Evolutionary conservation across 1,140 invertebrate genomes (phyloP).

Genomic region (Oppia nitens): DNA sequence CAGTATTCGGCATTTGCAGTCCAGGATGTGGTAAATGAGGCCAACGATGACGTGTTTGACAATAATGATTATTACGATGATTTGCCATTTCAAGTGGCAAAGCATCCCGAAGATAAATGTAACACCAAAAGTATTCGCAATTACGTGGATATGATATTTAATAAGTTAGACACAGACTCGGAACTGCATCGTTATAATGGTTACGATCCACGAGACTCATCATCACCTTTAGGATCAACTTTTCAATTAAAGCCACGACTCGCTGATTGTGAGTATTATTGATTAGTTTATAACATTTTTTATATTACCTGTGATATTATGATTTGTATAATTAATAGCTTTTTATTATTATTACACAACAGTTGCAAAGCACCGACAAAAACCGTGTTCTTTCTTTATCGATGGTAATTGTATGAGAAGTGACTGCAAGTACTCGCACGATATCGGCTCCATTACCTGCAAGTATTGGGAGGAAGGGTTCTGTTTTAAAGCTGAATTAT

Average conservation of each 20-base stretch:
- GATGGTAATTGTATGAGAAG: conserved; percentile 32
- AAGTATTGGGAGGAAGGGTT: conserved; percentile 33
- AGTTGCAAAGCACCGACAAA: conserved; percentile 20
- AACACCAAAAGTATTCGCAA: neutral
- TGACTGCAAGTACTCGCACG: conserved; percentile 38
- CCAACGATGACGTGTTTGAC: too few relatives aligned
- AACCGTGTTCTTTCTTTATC: conserved; percentile 35
- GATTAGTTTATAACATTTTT: neutral
- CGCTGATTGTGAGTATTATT: too few relatives aligned
- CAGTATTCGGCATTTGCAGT: too few relatives aligned
- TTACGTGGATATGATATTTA: neutral
- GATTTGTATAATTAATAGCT: neutral
- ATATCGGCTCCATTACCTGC: conserved; percentile 35
- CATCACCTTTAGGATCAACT: too few relatives aligned
- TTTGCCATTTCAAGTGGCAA: neutral
- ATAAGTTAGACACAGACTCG: too few relatives aligned
- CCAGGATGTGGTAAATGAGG: too few relatives aligned
- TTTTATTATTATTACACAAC: neutral
- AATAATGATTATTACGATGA: too few relatives aligned
- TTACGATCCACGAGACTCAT: too few relatives aligned
- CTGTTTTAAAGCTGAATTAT: conserved; percentile 32
- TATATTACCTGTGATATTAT: neutral
- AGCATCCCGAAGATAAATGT: neutral
- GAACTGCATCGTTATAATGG: too few relatives aligned
- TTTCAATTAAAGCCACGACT: too few relatives aligned